Conservation (phyloP, 1,140 invertebrate species). For the Caerostris darwini region DNA sequence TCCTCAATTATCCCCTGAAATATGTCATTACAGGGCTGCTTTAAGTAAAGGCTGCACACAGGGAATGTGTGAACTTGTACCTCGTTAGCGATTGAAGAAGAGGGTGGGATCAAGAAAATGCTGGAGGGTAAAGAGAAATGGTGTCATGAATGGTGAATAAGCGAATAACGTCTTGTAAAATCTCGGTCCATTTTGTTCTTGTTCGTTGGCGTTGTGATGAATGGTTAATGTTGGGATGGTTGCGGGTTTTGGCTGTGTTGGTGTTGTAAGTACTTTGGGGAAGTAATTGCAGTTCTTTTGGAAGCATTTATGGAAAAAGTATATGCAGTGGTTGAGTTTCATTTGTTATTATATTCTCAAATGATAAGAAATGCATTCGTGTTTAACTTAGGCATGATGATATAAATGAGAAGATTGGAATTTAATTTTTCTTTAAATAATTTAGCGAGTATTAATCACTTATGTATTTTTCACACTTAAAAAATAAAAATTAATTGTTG, state of each 20-base stretch:
- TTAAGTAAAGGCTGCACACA: background rate
- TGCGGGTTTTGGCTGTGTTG: background rate
- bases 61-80: background rate
- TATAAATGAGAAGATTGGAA: no score
- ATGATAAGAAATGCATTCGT: no score
- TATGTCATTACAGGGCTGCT: conserved; percentile 11
- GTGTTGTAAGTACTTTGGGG: background rate
- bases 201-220: background rate
- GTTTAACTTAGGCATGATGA: no score
- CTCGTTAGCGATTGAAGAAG: conserved; percentile 9
- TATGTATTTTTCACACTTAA: no score
- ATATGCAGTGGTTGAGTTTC: background rate
- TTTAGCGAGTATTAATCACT: no score
- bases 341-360: background rate
- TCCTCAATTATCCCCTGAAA: conserved; percentile 28
- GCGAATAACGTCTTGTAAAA: background rate
- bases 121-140: background rate
- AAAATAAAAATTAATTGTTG: no score
- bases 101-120: background rate
- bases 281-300: background rate
- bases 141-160: conserved; percentile 25
- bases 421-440: no score
- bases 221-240: background rate
- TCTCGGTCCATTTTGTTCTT: background rate
- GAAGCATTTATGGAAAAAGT: background rate